Evolutionary conservation across 2,888 invertebrate species (phyloP).

Genomic region (Gastrophysa polygoni): DNA sequence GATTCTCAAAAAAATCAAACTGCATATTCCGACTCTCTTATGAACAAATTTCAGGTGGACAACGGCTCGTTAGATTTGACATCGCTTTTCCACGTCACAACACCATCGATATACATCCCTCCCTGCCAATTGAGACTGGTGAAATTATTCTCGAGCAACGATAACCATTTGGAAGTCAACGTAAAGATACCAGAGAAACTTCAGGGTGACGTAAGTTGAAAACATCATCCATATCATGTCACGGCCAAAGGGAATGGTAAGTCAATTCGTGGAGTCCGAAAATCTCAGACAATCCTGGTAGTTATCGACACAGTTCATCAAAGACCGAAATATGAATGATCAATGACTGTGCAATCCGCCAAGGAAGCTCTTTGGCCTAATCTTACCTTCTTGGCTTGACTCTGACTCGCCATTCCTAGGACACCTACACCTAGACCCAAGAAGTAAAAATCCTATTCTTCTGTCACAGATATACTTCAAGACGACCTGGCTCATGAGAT

Average conservation of each 20-base stretch:
- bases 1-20: too few relatives aligned
- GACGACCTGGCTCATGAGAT: slow-evolving; percentile 46
- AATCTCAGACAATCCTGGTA: too few relatives aligned
- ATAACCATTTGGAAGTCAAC: slow-evolving; percentile 68
- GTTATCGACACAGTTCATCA: too few relatives aligned
- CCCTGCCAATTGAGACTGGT: slow-evolving; percentile 69
- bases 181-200: slow-evolving; percentile 57
- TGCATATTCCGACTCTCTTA: too few relatives aligned
- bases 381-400: too few relatives aligned
- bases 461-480: slow-evolving; percentile 43
- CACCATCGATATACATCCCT: slow-evolving; percentile 69
- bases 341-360: too few relatives aligned
- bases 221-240: not conserved
- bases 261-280: too few relatives aligned
- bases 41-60: slow-evolving; percentile 61
- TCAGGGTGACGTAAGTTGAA: slow-evolving; percentile 46
- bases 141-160: slow-evolving; percentile 70
- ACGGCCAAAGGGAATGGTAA: too few relatives aligned
- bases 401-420: too few relatives aligned
- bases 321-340: too few relatives aligned
- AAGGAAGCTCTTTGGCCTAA: too few relatives aligned
- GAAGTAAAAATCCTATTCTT: slow-evolving; percentile 14
- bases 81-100: slow-evolving; percentile 61
- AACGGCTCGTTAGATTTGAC: slow-evolving; percentile 66
- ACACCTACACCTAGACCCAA: too few relatives aligned